Conservation (phyloP, 2,888 invertebrate species). For the Mycalesis mineus region DNA sequence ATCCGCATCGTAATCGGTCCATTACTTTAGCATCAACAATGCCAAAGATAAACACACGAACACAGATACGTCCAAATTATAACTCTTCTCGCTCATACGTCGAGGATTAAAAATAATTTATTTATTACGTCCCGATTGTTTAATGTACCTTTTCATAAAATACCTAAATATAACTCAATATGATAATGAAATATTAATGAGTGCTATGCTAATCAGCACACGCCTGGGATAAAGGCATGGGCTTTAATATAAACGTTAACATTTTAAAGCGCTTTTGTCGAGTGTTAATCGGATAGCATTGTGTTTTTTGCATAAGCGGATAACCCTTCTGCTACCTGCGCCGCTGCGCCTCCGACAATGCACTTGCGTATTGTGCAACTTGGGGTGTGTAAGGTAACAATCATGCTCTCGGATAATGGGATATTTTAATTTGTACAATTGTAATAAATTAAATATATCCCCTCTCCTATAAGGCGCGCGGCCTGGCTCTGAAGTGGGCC, state of each 20-base stretch:
- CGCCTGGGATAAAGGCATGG: slow-evolving; percentile 45
- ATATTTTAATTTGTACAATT: no score
- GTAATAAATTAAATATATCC: no score
- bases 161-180: not conserved
- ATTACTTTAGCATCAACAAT: no score
- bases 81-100: no score
- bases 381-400: slow-evolving; percentile 53
- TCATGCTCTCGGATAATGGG: slow-evolving; percentile 16
- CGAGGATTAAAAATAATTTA: no score
- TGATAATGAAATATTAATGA: slow-evolving; percentile 12
- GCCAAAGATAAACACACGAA: no score
- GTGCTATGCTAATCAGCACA: slow-evolving; percentile 40
- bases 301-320: slow-evolving; percentile 74
- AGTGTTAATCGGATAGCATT: slow-evolving; percentile 74
- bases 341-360: slow-evolving; percentile 39
- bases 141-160: no score
- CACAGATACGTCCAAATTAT: no score
- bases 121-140: no score
- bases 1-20: no score
- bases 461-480: no score
- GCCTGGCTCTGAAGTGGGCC: no score
- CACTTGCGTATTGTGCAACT: slow-evolving; percentile 52
- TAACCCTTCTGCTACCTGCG: slow-evolving; percentile 75
- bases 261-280: slow-evolving; percentile 52
- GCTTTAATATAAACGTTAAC: slow-evolving; percentile 51